Conservation (phyloP, 2,113 vertebrate genomes). For the Cochlearius cochlearius region DNA sequence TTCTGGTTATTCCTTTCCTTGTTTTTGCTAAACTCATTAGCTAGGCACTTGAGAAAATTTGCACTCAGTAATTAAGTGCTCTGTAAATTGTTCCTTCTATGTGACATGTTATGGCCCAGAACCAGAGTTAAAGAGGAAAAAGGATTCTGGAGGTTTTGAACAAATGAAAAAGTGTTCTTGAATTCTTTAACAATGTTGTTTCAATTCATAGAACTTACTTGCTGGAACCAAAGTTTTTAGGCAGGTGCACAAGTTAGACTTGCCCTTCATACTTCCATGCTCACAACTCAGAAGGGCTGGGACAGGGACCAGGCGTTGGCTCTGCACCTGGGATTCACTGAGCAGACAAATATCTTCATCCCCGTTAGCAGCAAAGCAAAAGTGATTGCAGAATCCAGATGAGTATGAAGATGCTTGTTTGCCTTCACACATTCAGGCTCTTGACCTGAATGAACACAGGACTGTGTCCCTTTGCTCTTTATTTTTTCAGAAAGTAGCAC, state of each 20-base stretch:
- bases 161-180: not conserved
- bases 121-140: not conserved
- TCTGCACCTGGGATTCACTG: not conserved
- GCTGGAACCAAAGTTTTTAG: not conserved
- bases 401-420: not conserved
- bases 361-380: not conserved
- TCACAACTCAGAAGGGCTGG: not conserved
- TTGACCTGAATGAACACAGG: not conserved
- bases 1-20: not conserved
- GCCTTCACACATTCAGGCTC: not conserved
- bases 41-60: not conserved
- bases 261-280: not conserved
- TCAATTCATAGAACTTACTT: not conserved
- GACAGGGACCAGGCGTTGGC: not conserved
- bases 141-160: not conserved
- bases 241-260: not conserved
- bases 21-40: not conserved
- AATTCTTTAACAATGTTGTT: not conserved
- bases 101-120: not conserved
- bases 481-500: not conserved
- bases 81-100: not conserved
- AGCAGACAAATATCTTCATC: not conserved
- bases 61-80: not conserved
- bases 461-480: not conserved
- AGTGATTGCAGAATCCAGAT: not conserved